These are phyloP conservation scores for Darevskia mixta DNA, from an alignment of 2,797 vertebrate species.

Conservation along the genomic window DNA sequence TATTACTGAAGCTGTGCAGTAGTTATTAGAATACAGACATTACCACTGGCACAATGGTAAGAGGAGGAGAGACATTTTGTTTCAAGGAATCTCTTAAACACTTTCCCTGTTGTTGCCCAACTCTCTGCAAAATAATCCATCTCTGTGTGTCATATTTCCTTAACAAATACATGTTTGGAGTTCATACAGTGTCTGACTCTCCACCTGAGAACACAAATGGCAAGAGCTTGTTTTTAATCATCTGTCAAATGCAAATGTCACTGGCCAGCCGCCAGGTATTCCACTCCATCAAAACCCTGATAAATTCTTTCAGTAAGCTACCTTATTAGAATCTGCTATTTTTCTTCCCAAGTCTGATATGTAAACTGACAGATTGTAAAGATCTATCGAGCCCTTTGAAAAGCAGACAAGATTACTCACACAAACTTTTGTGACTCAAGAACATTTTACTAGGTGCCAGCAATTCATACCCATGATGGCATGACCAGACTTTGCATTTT, in stretches of 20 bases:
- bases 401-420: not conserved
- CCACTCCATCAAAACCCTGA: not conserved
- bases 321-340: not conserved
- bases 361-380: slow-evolving; percentile 17
- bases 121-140: not conserved
- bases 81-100: not conserved
- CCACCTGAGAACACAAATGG: slow-evolving; percentile 16
- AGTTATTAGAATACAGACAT: not conserved
- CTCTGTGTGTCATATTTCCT: slow-evolving; percentile 2
- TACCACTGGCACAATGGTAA: no score
- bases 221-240: not conserved
- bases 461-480: not conserved
- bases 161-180: not conserved
- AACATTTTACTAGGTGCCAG: not conserved
- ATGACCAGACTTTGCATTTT: slow-evolving; percentile 2
- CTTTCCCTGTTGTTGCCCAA: not conserved
- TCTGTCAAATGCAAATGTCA: slow-evolving; percentile 12
- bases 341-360: not conserved
- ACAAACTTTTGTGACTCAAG: not conserved
- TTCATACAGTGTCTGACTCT: not conserved
- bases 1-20: not conserved
- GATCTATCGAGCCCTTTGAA: not conserved
- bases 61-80: not conserved
- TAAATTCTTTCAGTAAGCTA: not conserved
- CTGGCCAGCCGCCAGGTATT: slow-evolving; percentile 1